Base-by-base conservation (phyloP, 2,888 invertebrate species). In the Diarsia brunnea region DNA sequence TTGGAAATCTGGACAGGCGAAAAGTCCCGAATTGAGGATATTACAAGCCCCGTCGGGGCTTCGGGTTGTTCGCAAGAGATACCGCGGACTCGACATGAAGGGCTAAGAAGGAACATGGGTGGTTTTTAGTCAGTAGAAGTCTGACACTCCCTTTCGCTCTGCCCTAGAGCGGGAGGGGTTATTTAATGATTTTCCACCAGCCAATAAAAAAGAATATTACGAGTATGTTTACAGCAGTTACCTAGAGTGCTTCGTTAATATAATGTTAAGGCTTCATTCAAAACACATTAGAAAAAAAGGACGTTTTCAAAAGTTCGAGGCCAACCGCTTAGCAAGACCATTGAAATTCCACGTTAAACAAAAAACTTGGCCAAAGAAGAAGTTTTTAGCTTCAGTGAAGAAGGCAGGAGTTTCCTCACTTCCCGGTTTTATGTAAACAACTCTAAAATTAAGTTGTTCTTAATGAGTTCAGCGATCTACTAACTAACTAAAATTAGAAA, bases 371-470 rank as follows among this genome's bases (percentile, higher is more conserved):
- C 51, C 55, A 76, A 79, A 79, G 69, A 71, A 60, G 64, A 82
- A 82, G 45, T 84, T 75, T 10, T 24, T n/a, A 84, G 80, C 69
- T 82, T 60, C 55, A 51, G 45, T 24, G n/a, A 75, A 75, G 81
- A 75, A 84, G 72, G 67, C 64, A 67, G 60, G 80, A 82, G 71
- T 82, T 82, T 69, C 51, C 12, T 47, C 66, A 75, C 81, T 82
- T 69, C n/a, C 60, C 63, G n/a, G 84, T 84, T 82, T 69, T 72
- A 63, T 80, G 84, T 84, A 75, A 82, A 82, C 82, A 75, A 69
- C 63, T 82, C 81, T 84, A 69, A 84, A 82, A 82, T 82, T 84
- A 84, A 80, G 81, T 84, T 82, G 75, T 70, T 82, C 72, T 72
- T 82, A 84, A 82, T 84, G 75, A 80, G 80, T 84, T 80, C 60